Base-by-base conservation (phyloP, 2,797 vertebrate genomes). In the Crenuchus spilurus region DNA sequence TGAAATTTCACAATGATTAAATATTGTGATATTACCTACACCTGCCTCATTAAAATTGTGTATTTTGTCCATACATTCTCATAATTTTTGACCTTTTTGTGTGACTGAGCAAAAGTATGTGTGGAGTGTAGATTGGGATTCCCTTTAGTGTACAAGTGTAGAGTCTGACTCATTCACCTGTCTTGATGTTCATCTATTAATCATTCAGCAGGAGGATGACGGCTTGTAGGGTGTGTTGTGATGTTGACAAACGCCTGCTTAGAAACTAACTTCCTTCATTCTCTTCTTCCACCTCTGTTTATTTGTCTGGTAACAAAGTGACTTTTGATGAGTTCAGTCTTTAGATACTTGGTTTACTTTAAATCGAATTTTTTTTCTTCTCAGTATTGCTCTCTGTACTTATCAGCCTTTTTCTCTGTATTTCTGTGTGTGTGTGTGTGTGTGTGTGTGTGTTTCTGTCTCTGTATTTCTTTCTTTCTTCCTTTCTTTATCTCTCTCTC, bases 121-220 rank as follows among this genome's bases (percentile, higher is more conserved):
- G 52, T 33, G 30, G 22, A 2, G 13, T 33, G 44, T 31, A 7
- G 22, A 41, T 24, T 49, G 54, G 54, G 63, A 33, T 26, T 68
- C 35, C 73, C 64, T 49, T 61, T 16, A 51, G 22, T 63, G 48
- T n/a, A 37, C 48, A 26, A n/a, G n/a, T n/a, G n/a, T 28, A 13
- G 5, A 52, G 57, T 14, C 16, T 76, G 74, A 76, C 37, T 70
- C 66, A 70, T 28, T 46, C 48, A 30, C 44, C 11, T 60, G 64
- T 44, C 57, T 26, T 46, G 49, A 20, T 46, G 65, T 70, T 33
- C 37, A 10, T 55, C 35, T 60, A 69, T 75, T 69, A 54, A 70
- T 70, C 65, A 75, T 69, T 55, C 1, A 54, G 13, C 72, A 26
- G 39, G 14, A 49, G 68, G 65, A 69, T 44, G 11, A 63, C 57